phyloP scores from a whole-genome alignment of 2,113 vertebrate species.

The Rhinopomastus cyanomelas region DNA sequence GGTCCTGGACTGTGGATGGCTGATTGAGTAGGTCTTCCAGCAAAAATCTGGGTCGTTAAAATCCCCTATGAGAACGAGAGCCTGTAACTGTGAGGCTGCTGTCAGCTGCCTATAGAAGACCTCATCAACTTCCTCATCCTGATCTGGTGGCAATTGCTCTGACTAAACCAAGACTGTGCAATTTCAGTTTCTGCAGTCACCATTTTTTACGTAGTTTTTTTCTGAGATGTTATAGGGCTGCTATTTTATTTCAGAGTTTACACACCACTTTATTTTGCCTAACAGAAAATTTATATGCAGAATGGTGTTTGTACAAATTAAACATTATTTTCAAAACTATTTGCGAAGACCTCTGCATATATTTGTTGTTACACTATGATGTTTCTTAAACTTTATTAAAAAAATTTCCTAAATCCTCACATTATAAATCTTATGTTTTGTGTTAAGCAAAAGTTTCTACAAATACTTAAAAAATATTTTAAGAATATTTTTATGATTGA shows the following conservation, averaged over 20 bases:
- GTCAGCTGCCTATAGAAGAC: too few species aligned
- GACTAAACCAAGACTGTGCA: neutral
- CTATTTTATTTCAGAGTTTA: slow-evolving; percentile 15
- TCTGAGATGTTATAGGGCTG: neutral
- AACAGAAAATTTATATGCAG: slow-evolving; percentile 36
- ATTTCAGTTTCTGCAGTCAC: neutral
- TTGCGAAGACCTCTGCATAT: neutral
- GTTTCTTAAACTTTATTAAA: neutral
- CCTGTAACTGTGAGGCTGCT: too few species aligned
- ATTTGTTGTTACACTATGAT: neutral
- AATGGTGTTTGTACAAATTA: neutral
- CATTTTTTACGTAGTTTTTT: neutral
- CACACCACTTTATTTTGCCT: neutral
- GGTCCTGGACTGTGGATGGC: too few species aligned
- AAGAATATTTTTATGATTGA: neutral
- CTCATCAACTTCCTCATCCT: too few species aligned
- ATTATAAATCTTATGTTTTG: neutral
- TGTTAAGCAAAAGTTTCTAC: neutral
- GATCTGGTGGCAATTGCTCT: neutral
- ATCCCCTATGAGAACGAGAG: too few species aligned
- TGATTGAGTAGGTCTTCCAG: too few species aligned
- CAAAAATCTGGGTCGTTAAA: too few species aligned
- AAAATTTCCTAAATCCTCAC: neutral
- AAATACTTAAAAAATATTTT: neutral
- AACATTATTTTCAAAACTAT: neutral